phyloP scores from a whole-genome alignment of 2,888 invertebrate species.

The Dryobota labecula region DNA sequence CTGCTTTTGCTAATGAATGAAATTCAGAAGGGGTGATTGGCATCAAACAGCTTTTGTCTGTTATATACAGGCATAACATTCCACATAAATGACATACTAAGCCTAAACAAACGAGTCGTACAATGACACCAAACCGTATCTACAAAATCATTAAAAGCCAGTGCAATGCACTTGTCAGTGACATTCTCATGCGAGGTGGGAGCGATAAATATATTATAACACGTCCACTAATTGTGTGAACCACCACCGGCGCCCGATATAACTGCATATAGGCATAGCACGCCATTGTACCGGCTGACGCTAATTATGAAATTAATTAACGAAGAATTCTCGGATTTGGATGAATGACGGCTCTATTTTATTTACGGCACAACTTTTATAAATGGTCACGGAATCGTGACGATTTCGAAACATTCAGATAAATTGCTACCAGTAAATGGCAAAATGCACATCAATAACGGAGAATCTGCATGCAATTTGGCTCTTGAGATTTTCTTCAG shows the following conservation, averaged over 20 bases:
- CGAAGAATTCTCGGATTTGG: slow-evolving; percentile 51
- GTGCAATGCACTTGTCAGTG: slow-evolving; percentile 68
- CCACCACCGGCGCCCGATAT: slow-evolving; percentile 60
- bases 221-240: slow-evolving; percentile 71
- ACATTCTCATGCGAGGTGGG: slow-evolving; percentile 65
- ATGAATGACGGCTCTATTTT: slow-evolving; percentile 43
- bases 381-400: slow-evolving; percentile 36
- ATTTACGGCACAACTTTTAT: slow-evolving; percentile 21
- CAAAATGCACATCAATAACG: slow-evolving; percentile 18
- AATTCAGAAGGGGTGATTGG: background rate
- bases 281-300: slow-evolving; percentile 55
- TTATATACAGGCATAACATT: background rate
- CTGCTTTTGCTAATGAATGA: background rate
- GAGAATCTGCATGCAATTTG: slow-evolving; percentile 38
- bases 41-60: background rate
- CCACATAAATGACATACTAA: slow-evolving; percentile 2
- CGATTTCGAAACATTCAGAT: slow-evolving; percentile 17
- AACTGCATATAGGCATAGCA: slow-evolving; percentile 59
- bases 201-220: slow-evolving; percentile 69
- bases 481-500: slow-evolving; percentile 21
- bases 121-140: slow-evolving; percentile 37
- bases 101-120: slow-evolving; percentile 16
- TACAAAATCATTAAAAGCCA: slow-evolving; percentile 43
- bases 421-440: slow-evolving; percentile 30
- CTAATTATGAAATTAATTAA: slow-evolving; percentile 61